These are phyloP conservation scores for Euphonia xanthogaster DNA, from an alignment of 2,797 vertebrate species.

Conservation along the genomic window DNA sequence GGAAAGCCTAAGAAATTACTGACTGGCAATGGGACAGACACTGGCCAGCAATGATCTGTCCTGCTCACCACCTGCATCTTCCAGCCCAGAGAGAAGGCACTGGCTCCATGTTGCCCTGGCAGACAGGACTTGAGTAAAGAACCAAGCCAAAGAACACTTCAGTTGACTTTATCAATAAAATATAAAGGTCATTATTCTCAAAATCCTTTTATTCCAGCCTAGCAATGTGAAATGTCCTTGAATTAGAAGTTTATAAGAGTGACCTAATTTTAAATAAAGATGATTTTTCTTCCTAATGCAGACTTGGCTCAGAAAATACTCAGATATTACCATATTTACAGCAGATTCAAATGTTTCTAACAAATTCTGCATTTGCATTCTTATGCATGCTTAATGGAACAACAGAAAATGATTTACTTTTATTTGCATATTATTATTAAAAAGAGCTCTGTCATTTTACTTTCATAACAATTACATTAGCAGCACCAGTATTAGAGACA, in stretches of 20 bases:
- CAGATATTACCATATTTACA: not conserved
- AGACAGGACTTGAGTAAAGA: not conserved
- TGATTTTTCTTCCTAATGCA: not conserved
- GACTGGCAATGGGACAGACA: not conserved
- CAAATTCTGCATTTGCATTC: not conserved
- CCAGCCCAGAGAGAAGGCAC: not conserved
- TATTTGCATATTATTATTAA: conserved; percentile 6
- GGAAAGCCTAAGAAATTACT: not conserved
- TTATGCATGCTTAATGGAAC: not conserved
- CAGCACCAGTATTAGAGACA: not conserved
- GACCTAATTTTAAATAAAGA: not conserved
- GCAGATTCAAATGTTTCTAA: conserved; percentile 1
- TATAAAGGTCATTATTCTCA: not conserved
- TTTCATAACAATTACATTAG: not conserved
- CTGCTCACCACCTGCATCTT: not conserved
- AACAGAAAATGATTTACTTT: conserved; percentile 19
- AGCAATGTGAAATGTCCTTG: not conserved
- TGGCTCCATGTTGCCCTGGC: not conserved
- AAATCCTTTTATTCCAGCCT: not conserved
- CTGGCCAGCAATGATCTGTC: not conserved
- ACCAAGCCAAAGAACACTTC: not conserved
- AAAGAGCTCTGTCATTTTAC: not conserved
- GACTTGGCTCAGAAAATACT: not conserved
- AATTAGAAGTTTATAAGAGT: not conserved
- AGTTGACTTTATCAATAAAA: not conserved